phyloP scores from a whole-genome alignment of 2,888 invertebrate genomes.

The Aphelenchoides bicaudatus region DNA sequence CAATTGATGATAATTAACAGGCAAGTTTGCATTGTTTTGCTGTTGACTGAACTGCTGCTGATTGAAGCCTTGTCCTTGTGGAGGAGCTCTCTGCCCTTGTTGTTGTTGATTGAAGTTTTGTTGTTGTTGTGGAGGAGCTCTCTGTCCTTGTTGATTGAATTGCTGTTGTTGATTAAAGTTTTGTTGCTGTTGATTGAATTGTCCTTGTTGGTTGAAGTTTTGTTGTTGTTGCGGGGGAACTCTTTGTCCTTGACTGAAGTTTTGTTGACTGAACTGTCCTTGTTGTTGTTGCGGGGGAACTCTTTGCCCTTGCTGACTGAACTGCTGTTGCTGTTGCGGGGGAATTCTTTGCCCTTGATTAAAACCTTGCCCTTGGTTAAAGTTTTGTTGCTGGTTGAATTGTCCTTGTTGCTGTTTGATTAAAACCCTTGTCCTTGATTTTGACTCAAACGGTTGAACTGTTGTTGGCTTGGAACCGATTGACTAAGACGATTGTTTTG shows the following conservation, averaged over 20 bases:
- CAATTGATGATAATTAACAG: no score
- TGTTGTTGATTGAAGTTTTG: background rate
- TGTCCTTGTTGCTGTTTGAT: constrained; percentile 2
- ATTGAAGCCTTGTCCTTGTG: background rate
- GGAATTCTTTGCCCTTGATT: background rate
- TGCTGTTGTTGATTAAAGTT: background rate
- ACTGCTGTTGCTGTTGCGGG: constrained; percentile 16
- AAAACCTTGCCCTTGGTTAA: no score
- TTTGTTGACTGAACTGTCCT: background rate
- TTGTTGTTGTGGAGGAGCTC: constrained; percentile 8
- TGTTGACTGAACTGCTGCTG: background rate
- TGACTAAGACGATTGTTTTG: no score
- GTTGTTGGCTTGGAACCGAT: background rate
- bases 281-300: constrained; percentile 18
- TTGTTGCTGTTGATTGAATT: background rate
- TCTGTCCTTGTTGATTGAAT: constrained; percentile 5
- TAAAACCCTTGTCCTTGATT: background rate
- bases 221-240: constrained; percentile 3
- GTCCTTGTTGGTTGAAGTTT: background rate
- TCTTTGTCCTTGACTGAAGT: background rate
- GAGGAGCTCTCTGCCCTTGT: background rate
- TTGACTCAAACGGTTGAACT: no score
- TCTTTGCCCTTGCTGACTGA: background rate
- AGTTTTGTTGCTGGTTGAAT: no score
- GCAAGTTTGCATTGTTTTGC: constrained; percentile 3